phyloP scores from a whole-genome alignment of 2,113 vertebrate genomes.

The Scartelaos histophorus region DNA sequence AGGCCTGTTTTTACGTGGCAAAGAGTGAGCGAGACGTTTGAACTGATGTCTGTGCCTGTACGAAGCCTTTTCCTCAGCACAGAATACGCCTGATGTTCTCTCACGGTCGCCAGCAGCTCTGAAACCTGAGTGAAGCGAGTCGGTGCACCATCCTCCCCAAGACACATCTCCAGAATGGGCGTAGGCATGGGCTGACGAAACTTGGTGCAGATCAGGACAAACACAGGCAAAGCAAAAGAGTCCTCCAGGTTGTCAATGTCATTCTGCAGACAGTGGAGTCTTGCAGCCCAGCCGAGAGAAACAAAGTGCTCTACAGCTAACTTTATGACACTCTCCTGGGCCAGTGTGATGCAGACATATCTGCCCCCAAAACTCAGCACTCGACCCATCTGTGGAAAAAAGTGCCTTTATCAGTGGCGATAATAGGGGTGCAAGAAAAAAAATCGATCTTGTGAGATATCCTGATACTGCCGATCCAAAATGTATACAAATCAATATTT shows the following conservation, averaged over 20 bases:
- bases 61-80: slow-evolving; percentile 86
- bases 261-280: slow-evolving; percentile 85
- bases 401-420: not conserved
- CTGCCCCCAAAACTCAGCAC: slow-evolving; percentile 88
- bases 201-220: slow-evolving; percentile 92
- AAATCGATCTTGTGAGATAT: too few species aligned
- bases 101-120: slow-evolving; percentile 81
- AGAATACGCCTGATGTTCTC: slow-evolving; percentile 87
- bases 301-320: slow-evolving; percentile 87
- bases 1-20: slow-evolving; percentile 79
- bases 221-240: slow-evolving; percentile 86
- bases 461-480: too few species aligned
- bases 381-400: slow-evolving; percentile 76
- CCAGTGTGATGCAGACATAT: slow-evolving; percentile 93
- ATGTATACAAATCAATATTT: too few species aligned
- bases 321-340: slow-evolving; percentile 88
- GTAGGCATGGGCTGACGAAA: slow-evolving; percentile 80
- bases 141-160: slow-evolving; percentile 84
- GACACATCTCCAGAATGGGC: slow-evolving; percentile 87
- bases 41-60: slow-evolving; percentile 65
- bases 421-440: too few species aligned
- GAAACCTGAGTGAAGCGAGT: slow-evolving; percentile 72
- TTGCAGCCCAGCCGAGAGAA: slow-evolving; percentile 86
- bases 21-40: slow-evolving; percentile 81
- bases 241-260: slow-evolving; percentile 56